These are phyloP conservation scores for Camponotus floridanus DNA, from an alignment of 1,140 invertebrate genomes.

Conservation along the genomic window DNA sequence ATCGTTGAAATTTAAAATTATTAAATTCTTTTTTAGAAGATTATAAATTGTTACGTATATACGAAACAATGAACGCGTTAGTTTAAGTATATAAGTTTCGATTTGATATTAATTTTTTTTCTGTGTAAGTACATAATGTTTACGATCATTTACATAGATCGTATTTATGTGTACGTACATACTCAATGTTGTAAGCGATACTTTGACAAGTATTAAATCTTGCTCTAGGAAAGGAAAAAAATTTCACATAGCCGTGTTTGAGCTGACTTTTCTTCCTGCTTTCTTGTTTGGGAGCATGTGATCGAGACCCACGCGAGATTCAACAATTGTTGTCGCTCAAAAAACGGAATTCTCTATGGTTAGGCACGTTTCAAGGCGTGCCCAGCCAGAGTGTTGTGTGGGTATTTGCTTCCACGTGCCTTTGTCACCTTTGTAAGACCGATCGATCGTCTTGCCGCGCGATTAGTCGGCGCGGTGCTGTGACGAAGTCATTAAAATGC, in stretches of 20 bases:
- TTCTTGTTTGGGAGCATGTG: conserved; percentile 20
- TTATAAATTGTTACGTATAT: no score
- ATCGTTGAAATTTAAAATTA: no score
- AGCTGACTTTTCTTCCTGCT: conserved; percentile 28
- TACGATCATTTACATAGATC: neutral
- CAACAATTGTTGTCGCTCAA: conserved; percentile 29
- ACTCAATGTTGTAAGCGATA: conserved; percentile 12
- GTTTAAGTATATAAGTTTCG: no score
- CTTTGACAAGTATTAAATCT: conserved; percentile 25
- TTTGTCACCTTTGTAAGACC: conserved; percentile 6
- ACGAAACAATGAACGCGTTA: no score
- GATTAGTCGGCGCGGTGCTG: conserved; percentile 41
- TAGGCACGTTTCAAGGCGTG: conserved; percentile 53
- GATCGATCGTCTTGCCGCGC: conserved; percentile 30
- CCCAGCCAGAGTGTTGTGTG: neutral
- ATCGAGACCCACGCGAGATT: conserved; percentile 39
- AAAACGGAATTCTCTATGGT: conserved; percentile 48
- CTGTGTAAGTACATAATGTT: no score
- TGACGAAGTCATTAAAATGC: conserved; percentile 22
- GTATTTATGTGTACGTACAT: conserved; percentile 26
- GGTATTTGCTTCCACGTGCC: conserved; percentile 52
- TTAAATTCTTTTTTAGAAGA: no score
- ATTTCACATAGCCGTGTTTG: neutral
- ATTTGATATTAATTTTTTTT: no score
- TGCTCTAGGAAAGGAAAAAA: neutral